Conservation (phyloP, 1,140 invertebrate genomes). For the Proctacanthus coquilletti region DNA sequence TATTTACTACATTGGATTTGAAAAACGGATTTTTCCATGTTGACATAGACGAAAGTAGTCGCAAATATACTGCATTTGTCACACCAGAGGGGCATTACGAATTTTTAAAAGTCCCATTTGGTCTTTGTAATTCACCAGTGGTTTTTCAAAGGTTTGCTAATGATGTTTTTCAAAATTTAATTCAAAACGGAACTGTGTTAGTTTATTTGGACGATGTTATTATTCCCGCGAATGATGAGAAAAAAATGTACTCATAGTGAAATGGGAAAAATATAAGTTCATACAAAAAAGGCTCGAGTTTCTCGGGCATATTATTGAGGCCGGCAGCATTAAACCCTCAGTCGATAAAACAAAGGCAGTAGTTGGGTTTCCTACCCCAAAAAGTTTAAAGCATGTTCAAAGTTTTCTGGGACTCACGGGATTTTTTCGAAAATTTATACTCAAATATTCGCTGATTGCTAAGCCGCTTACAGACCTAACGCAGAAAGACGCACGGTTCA, state of each 20-base stretch:
- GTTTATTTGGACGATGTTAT: constrained; percentile 20
- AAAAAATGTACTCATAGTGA: constrained; percentile 11
- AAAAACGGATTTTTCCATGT: constrained; percentile 29
- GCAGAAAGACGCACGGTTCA: constrained; percentile 4
- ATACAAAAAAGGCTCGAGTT: constrained; percentile 11
- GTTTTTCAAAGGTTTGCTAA: constrained; percentile 30
- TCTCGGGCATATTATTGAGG: constrained; percentile 10
- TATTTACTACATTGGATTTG: constrained; percentile 32
- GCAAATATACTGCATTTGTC: constrained; percentile 27
- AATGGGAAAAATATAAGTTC: constrained; percentile 16
- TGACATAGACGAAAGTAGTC: constrained; percentile 15
- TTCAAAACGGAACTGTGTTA: constrained; percentile 7
- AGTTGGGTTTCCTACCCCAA: constrained; percentile 6
- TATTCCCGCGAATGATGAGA: constrained; percentile 11
- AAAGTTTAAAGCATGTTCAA: constrained; percentile 9
- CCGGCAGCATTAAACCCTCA: constrained; percentile 8
- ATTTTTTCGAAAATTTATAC: constrained; percentile 16
- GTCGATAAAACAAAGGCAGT: constrained; percentile 10
- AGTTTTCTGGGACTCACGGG: constrained; percentile 15
- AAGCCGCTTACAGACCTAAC: constrained; percentile 9
- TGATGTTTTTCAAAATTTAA: constrained; percentile 9
- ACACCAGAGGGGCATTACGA: constrained; percentile 30
- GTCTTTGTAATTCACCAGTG: constrained; percentile 27
- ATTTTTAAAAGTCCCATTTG: constrained; percentile 31
- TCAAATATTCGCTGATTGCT: constrained; percentile 11